Base-by-base conservation (phyloP, 2,888 invertebrate genomes). In the Cheilosia pagana region DNA sequence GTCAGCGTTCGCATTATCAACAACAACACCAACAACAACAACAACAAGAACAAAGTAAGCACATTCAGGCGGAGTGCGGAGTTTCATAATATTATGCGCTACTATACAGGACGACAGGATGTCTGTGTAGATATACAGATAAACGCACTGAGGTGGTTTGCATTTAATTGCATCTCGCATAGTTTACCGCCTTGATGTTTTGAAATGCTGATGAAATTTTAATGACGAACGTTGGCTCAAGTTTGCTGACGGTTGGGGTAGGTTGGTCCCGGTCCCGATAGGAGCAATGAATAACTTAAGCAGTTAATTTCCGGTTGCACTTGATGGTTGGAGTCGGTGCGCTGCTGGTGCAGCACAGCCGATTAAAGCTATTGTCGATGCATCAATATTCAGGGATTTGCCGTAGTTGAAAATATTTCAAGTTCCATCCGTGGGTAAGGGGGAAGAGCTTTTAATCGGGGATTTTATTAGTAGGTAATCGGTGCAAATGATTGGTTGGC, bases 141-240 rank as follows among this genome's bases (percentile, higher is more conserved):
- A 59, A 21, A 21, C 57, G 16, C 41, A 50, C 53, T 52, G 35
- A 57, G 57, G 68, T 57, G 68, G 81, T 67, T 60, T 81, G 67
- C 53, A 53, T 77, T 77, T 76, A 82, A 77, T 82, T 82, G 76
- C 71, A 77, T 53, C 62, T 35, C 55, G 68, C 57, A 57, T 50
- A 43, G 50, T 23, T 68, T 77, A 41, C 76, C 65, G 28, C 67
- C 81, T 71, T 67, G 76, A 60, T 60, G 60, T 71, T 82, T 67
- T 82, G 81, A 77, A 67, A 77, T 82, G 77, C 77, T 82, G 77
- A 72, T 82, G 77, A 77, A 77, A 82, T 65, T 82, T 82, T 71
- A 82, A 82, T 82, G 81, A 81, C 68, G 81, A 81, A 75, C 67
- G 25, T 53, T 53, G 76, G 39, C 35, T 53, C 8, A 14, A 50